Evolutionary conservation across 2,113 vertebrate genomes (phyloP).

Genomic region (Blennius ocellaris): DNA sequence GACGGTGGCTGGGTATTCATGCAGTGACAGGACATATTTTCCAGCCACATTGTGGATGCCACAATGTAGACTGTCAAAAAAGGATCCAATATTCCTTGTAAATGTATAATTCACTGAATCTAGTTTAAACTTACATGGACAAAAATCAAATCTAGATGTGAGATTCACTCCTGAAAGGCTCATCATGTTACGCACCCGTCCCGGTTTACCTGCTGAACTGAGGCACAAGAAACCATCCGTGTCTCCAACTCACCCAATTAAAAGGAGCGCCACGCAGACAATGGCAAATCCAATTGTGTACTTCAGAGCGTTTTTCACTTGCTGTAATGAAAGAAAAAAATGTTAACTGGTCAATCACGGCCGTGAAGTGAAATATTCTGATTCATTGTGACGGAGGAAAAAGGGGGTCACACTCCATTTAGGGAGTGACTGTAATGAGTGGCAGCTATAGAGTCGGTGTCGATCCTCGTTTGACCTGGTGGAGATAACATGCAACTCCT

Average conservation of each 20-base stretch:
- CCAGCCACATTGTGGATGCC: too few species aligned
- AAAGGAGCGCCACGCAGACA: constrained; percentile 90
- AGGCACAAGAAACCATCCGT: constrained; percentile 42
- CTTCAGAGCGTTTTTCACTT: constrained; percentile 93
- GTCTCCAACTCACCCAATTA: constrained; percentile 93
- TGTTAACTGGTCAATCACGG: constrained; percentile 58
- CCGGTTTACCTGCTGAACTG: constrained; percentile 36
- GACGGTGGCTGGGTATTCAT: constrained; percentile 29
- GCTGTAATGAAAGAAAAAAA: constrained; percentile 84
- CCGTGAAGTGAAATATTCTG: constrained; percentile 60
- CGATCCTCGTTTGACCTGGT: constrained; percentile 55
- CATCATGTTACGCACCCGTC: constrained; percentile 41
- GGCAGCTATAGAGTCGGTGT: constrained; percentile 46
- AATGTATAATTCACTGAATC: constrained; percentile 9
- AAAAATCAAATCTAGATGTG: constrained; percentile 35
- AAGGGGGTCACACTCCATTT: constrained; percentile 48
- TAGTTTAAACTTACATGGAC: constrained; percentile 1
- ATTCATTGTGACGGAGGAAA: constrained; percentile 47
- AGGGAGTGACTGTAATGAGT: constrained; percentile 45
- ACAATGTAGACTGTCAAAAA: constrained; percentile 20
- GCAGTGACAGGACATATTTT: constrained; percentile 27
- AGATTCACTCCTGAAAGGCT: constrained; percentile 37
- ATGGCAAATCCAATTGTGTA: constrained; percentile 93
- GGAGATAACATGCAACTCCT: constrained; percentile 62
- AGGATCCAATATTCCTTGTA: background rate